Percentiles rank a stretch among this genome's conserved stretches.
Evolutionary conservation across 1,140 invertebrate species (phyloP).

Genomic region (Uloborus diversus): DNA sequence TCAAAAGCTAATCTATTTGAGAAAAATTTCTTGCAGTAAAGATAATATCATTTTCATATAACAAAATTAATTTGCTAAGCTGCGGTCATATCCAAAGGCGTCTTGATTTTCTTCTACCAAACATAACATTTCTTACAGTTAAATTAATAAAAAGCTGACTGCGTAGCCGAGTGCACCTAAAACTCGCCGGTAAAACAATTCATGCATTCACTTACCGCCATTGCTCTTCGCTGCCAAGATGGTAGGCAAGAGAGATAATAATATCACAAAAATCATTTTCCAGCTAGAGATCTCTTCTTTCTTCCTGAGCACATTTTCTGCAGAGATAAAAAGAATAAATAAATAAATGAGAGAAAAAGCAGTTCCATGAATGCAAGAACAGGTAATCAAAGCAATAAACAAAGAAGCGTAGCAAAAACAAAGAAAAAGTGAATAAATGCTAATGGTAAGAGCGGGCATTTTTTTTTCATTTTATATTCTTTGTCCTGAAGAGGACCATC

Average conservation of each 20-base stretch:
- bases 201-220: conserved; percentile 44
- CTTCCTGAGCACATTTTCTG: conserved; percentile 1
- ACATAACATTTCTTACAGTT: no score
- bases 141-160: no score
- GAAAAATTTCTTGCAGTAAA: no score
- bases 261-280: conserved; percentile 51
- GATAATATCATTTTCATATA: no score
- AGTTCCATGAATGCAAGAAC: background rate
- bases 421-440: conserved; percentile 16
- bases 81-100: no score
- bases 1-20: no score
- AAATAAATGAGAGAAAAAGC: background rate
- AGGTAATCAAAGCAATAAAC: conserved; percentile 34
- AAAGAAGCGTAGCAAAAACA: background rate
- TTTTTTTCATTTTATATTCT: background rate
- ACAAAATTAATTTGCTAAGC: no score
- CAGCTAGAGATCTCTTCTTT: background rate
- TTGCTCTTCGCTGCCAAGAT: conserved; percentile 21
- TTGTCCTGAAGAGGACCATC: background rate
- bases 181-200: background rate
- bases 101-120: no score
- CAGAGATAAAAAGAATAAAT: background rate
- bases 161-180: no score
- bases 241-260: conserved; percentile 28
- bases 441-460: conserved; percentile 4